phyloP scores from a whole-genome alignment of 2,888 invertebrate species.

The Drosophila subquinaria region DNA sequence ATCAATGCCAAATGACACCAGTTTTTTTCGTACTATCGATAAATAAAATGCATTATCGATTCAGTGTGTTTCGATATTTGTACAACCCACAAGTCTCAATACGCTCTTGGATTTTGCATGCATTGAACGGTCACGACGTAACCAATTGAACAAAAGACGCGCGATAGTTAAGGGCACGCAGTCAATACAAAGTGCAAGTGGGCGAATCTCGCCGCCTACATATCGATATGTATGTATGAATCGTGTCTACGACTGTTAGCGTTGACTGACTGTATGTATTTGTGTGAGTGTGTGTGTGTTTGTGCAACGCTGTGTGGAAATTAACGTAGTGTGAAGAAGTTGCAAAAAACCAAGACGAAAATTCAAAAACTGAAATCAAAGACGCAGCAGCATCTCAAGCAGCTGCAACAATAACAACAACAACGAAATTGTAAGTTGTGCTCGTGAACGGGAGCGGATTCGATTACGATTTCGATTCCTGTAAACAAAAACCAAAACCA shows the following conservation, averaged over 20 bases:
- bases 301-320: slow-evolving; percentile 68
- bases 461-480: slow-evolving; percentile 33
- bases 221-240: slow-evolving; percentile 56
- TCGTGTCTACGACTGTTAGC: slow-evolving; percentile 22
- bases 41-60: slow-evolving; percentile 22
- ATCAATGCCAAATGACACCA: neutral
- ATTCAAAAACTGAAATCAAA: slow-evolving; percentile 30
- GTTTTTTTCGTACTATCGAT: slow-evolving; percentile 19
- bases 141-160: slow-evolving; percentile 44
- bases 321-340: slow-evolving; percentile 70
- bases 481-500: slow-evolving; percentile 59
- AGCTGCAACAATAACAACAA: slow-evolving; percentile 44
- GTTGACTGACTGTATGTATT: neutral
- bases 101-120: slow-evolving; percentile 22
- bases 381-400: slow-evolving; percentile 29
- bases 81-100: slow-evolving; percentile 26
- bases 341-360: slow-evolving; percentile 57
- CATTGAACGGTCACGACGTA: slow-evolving; percentile 44
- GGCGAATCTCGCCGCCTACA: slow-evolving; percentile 59
- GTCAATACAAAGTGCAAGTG: slow-evolving; percentile 57
- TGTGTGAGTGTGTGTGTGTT: slow-evolving; percentile 27
- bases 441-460: slow-evolving; percentile 6
- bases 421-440: slow-evolving; percentile 44
- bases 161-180: slow-evolving; percentile 45
- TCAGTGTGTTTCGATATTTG: slow-evolving; percentile 10